Evolutionary conservation across 2,797 vertebrate genomes (phyloP).

Genomic region (Octomys mimax): DNA sequence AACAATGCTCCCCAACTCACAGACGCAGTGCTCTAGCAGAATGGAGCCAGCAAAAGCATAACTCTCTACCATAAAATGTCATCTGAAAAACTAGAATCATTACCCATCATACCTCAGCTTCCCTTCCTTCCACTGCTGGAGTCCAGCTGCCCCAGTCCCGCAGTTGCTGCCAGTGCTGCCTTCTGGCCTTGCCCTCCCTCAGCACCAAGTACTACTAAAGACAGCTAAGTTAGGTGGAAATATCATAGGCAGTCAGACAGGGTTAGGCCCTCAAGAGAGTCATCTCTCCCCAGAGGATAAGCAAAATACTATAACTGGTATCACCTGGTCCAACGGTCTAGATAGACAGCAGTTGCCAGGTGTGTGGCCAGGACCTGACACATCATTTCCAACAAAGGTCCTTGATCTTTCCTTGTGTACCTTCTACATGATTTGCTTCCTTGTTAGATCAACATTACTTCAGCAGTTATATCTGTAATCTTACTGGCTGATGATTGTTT

Average conservation of each 20-base stretch:
- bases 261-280: not conserved
- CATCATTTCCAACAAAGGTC: not conserved
- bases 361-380: not conserved
- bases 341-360: not conserved
- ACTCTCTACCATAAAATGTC: not conserved
- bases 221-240: not conserved
- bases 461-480: not conserved
- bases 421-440: not conserved
- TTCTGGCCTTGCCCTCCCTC: too few species aligned
- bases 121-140: not conserved
- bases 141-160: not conserved
- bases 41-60: not conserved
- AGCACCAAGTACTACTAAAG: not conserved
- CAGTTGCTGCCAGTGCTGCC: not conserved
- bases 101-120: fast-evolving
- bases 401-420: not conserved
- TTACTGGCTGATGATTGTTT: not conserved
- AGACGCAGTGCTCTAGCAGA: not conserved
- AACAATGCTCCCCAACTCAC: not conserved
- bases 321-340: not conserved
- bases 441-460: not conserved
- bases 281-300: not conserved
- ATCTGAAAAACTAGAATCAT: not conserved
- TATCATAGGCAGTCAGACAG: not conserved
- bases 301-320: not conserved